phyloP scores from a whole-genome alignment of 53 echinoderm and acorn worm species.

The Henricia sp. region DNA sequence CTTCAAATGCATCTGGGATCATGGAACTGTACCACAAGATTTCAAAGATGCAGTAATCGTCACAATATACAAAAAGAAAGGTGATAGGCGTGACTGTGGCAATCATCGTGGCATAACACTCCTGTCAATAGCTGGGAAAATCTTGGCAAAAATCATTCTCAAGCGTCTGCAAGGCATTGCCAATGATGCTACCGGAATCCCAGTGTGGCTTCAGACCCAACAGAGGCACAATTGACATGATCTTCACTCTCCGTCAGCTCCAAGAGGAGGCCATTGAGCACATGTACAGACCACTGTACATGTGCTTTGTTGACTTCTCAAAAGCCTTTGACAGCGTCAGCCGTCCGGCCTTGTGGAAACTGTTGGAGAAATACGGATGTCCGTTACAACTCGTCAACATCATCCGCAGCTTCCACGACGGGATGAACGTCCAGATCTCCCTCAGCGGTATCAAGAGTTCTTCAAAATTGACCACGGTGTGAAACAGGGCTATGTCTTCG shows the following conservation, averaged over 20 bases:
- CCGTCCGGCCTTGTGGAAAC: no score
- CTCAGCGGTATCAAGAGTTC: constrained; percentile 22
- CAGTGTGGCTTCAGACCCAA: constrained; percentile 65
- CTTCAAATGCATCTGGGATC: no score
- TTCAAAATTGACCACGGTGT: constrained; percentile 44
- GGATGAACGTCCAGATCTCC: constrained; percentile 32
- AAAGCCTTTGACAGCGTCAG: no score
- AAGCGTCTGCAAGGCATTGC: constrained; percentile 51
- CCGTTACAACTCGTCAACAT: no score
- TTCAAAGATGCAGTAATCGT: no score
- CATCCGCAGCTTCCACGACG: constrained; percentile 40
- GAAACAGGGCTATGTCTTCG: constrained; percentile 67
- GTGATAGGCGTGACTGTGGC: constrained; percentile 65
- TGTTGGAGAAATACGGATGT: no score
- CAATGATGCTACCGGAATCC: constrained; percentile 40
- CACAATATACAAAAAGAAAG: no score
- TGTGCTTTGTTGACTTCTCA: constrained; percentile 67
- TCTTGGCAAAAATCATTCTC: constrained; percentile 35
- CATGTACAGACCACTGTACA: constrained; percentile 7
- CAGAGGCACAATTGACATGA: constrained; percentile 71
- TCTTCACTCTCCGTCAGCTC: no score
- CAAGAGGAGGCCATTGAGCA: constrained; percentile 51
- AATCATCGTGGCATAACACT: constrained; percentile 66
- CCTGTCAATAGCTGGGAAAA: constrained; percentile 53
- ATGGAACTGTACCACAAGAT: no score